These are phyloP conservation scores for Apocrypta bakeri DNA, from an alignment of 1,140 invertebrate species.

Conservation along the genomic window DNA sequence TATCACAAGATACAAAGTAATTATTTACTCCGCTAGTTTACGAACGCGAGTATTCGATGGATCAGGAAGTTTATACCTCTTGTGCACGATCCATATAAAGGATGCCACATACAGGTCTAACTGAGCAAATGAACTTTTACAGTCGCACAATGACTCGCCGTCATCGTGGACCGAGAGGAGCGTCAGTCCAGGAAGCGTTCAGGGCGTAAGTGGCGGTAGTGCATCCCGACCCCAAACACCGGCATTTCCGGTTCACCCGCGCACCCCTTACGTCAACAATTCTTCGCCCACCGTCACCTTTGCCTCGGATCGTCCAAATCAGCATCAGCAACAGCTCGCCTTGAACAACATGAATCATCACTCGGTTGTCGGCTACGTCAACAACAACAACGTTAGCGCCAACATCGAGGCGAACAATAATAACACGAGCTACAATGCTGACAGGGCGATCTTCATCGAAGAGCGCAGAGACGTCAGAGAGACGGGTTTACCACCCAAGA, in stretches of 20 bases:
- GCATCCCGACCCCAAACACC: constrained; percentile 87
- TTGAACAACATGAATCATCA: constrained; percentile 38
- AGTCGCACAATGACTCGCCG: constrained; percentile 80
- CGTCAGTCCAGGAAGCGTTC: constrained; percentile 72
- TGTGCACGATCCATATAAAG: too few relatives aligned
- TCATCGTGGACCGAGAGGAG: constrained; percentile 78
- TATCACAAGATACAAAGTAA: neutral
- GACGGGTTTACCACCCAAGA: constrained; percentile 80
- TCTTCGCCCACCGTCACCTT: constrained; percentile 78
- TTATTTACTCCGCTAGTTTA: too few relatives aligned
- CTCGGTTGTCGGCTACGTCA: constrained; percentile 53
- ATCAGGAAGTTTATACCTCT: too few relatives aligned
- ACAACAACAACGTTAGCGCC: constrained; percentile 39
- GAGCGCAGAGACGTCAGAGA: constrained; percentile 74
- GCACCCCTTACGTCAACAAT: constrained; percentile 86
- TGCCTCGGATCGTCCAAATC: constrained; percentile 64
- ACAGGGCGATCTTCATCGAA: constrained; percentile 69
- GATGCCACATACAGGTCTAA: neutral
- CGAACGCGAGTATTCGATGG: too few relatives aligned
- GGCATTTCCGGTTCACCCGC: constrained; percentile 90
- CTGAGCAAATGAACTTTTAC: constrained; percentile 25
- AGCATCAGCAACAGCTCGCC: constrained; percentile 60
- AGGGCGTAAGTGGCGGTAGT: constrained; percentile 68
- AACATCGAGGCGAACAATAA: constrained; percentile 63
- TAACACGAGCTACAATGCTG: constrained; percentile 59